Evolutionary conservation across 2,888 invertebrate genomes (phyloP), one percentile per base, ranked within the genome.

Genomic region (Drosophila diplacantha): DNA sequence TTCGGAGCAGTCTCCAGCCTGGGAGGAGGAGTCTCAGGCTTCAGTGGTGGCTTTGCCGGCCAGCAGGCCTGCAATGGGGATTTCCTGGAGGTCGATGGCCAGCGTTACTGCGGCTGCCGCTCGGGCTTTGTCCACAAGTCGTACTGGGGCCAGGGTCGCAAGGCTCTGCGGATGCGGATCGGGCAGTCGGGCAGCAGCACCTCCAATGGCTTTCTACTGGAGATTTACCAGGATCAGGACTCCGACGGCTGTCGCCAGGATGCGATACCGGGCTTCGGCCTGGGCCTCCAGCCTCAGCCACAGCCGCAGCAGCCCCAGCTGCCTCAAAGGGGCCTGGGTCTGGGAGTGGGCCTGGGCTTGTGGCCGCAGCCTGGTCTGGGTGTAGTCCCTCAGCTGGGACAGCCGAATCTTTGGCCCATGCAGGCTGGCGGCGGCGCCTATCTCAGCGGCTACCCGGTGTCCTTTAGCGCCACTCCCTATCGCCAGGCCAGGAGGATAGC

Each of bases 71-170:
- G 92, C 66, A 75, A 75, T 0, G 87, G 89, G 14, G 91, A 91
- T 8, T 90, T 88, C 72, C 69, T 92, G 3, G 90, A 91, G 80
- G 87, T 92, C 34, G 91, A 91, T 73, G 91, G 90, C 0, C 89
- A 89, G 74, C 86, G 88, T 14, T 88, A 91, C 49, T 92, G 92
- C 73, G 92, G 92, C 1, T 92, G 92, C 72, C 89, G 89, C 51
- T 89, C 89, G 4, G 86, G 87, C 3, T 81, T 84, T 58, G 71
- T 83, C 3, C 79, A 77, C 49, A 84, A 77, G 9, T 70, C 81
- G 1, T 75, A 78, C 41, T 89, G 88, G 87, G 77, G 69, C 5
- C 70, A 85, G n/a, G 81, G 81, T 5, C 85, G 87, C 1, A 91
- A 91, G 79, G 74, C 87, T 1, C 74, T 90, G 41, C 85, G 88